A percentile compares a stretch with the other conserved stretches of the same genome.
Evolutionary conservation across 1,140 invertebrate species (phyloP).

Genomic region (Myzus persicae): DNA sequence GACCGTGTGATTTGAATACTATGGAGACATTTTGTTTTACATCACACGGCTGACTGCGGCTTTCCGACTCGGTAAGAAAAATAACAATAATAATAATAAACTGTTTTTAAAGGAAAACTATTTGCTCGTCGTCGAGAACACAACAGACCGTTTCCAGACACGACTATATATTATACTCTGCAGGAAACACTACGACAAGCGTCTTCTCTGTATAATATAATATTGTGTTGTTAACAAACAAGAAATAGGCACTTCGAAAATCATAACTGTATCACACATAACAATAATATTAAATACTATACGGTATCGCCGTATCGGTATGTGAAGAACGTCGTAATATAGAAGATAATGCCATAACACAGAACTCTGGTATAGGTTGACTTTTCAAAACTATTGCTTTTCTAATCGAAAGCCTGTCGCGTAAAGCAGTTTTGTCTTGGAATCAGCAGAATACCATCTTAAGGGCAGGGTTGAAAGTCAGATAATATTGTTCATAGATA

Average conservation of each 20-base stretch:
- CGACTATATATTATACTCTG: neutral
- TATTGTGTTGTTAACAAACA: neutral
- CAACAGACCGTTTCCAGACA: neutral
- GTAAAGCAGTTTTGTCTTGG: neutral
- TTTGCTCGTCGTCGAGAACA: neutral
- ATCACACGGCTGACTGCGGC: neutral
- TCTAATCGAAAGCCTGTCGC: neutral
- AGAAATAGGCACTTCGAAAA: neutral
- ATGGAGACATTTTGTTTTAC: slow-evolving; percentile 7
- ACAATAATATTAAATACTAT: neutral
- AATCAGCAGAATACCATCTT: neutral
- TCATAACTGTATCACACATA: neutral
- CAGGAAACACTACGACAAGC: neutral
- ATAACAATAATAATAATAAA: neutral
- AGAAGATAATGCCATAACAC: neutral
- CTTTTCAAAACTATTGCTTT: neutral
- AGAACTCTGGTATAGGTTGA: neutral
- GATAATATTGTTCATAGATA: neutral
- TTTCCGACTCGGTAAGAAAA: neutral
- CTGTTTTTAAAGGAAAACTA: slow-evolving; percentile 1
- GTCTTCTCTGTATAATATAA: neutral
- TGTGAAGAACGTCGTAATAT: neutral
- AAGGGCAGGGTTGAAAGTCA: neutral
- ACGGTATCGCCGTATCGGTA: neutral
- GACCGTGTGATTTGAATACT: neutral